phyloP scores from a whole-genome alignment of 2,888 invertebrate species.

The Muschampia plurimacula region DNA sequence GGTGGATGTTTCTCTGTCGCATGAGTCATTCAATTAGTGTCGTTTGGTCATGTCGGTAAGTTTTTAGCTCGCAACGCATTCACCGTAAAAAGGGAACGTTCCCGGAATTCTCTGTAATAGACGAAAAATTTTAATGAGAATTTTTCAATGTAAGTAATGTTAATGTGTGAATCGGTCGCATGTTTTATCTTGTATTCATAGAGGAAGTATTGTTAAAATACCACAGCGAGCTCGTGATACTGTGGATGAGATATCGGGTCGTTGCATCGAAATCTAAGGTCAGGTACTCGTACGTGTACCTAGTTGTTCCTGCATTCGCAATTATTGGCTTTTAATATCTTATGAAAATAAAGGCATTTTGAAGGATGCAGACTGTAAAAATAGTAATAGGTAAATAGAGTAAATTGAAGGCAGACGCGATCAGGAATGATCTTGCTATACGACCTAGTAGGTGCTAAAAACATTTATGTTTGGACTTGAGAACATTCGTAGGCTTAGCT shows the following conservation, averaged over 20 bases:
- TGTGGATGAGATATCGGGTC: constrained; percentile 25
- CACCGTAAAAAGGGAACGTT: constrained; percentile 60
- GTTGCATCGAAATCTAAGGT: constrained; percentile 29
- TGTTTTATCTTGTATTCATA: constrained; percentile 57
- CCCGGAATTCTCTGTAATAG: constrained; percentile 70
- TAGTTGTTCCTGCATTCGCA: constrained; percentile 28
- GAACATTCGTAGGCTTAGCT: no score
- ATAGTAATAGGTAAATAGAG: no score
- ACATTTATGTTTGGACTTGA: no score
- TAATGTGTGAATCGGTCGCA: constrained; percentile 65
- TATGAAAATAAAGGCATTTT: not conserved
- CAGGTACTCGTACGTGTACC: constrained; percentile 1
- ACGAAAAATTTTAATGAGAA: constrained; percentile 78
- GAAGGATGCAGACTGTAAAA: no score
- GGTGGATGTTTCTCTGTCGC: constrained; percentile 19
- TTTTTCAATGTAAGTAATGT: constrained; percentile 62
- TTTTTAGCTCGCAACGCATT: constrained; percentile 58
- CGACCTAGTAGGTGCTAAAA: no score
- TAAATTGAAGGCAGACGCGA: no score
- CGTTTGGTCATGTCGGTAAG: constrained; percentile 40
- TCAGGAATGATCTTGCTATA: no score
- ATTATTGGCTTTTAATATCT: not conserved
- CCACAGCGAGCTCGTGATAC: constrained; percentile 43
- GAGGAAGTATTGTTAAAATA: constrained; percentile 80
- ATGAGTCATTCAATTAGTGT: constrained; percentile 43